Evolutionary conservation across 2,113 vertebrate species (phyloP).

Genomic region (Aramus guarauna): DNA sequence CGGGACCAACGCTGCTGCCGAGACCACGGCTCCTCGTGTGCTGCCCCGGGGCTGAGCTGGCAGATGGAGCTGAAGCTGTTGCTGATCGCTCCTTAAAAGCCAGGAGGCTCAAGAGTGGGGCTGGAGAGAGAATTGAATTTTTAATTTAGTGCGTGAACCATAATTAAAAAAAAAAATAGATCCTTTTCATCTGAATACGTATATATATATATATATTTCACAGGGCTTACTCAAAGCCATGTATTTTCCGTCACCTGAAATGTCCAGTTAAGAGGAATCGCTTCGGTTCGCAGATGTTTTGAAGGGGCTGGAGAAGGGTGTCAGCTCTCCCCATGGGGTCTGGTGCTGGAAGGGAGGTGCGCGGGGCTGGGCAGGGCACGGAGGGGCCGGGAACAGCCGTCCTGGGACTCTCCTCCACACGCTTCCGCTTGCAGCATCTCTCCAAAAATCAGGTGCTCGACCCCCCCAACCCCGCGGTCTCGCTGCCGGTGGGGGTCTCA

Average conservation of each 20-base stretch:
- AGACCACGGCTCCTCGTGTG: accelerated
- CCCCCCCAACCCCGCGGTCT: background rate
- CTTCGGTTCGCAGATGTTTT: background rate
- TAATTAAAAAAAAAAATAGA: background rate
- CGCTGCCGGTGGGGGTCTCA: accelerated
- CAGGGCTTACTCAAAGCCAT: background rate
- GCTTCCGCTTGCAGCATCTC: background rate
- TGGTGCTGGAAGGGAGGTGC: background rate
- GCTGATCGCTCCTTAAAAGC: background rate
- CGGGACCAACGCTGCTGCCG: accelerated
- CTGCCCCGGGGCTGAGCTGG: background rate
- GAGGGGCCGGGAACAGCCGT: background rate
- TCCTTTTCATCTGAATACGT: background rate
- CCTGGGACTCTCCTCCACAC: background rate
- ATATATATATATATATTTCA: background rate
- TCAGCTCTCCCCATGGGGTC: accelerated
- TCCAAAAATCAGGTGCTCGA: accelerated
- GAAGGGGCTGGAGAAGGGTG: background rate
- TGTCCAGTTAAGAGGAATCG: background rate
- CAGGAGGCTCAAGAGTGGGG: background rate
- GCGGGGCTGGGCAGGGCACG: background rate
- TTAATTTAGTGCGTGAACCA: background rate
- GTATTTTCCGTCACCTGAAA: background rate
- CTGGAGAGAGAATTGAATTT: background rate
- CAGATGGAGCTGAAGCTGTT: background rate